Base-by-base conservation (phyloP, 2,797 vertebrate species). In the Micromesistius poutassou region DNA sequence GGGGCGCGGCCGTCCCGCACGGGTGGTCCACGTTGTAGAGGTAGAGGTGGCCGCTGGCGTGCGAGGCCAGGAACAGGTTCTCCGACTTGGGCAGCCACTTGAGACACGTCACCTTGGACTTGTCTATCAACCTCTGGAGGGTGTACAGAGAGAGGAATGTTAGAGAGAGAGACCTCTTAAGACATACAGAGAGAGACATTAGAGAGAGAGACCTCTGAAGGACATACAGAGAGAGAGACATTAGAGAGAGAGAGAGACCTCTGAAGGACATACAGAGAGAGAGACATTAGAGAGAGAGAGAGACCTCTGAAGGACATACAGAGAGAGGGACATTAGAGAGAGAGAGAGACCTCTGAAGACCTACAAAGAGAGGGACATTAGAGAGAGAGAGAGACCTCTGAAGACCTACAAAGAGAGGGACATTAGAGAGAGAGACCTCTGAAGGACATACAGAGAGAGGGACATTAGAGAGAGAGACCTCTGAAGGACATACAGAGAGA, bases 21-120 rank as follows among this genome's bases (percentile, higher is more conserved):
- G 96, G 94, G 68, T 97, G 96, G 30, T 95, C 91, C 71, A 95
- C 93, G 0, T 97, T 96, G 90, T 98, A 97, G 36, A 97, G 95
- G 94, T 98, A 98, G 30, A 98, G 94, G 90, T 97, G 95, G 42
- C 96, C 97, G 0, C 97, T 98, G 90, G 96, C 95, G 0, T 98
- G 97, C 0, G 97, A 96, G 0, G 95, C 96, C 88, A 98, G 90
- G 90, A 98, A 98, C 66, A 98, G 94, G 82, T 94, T 96, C 71
- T 96, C 96, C 0, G 96, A 96, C 86, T 95, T 94, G 0, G 96
- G 97, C 16, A 98, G 94, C 97, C 96, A 97, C 76, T 94, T 95
- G n/a, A 98, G 92, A 66, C 94, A 93, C 0, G 97, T 98, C 76
- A 98, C 96, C 92, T 97, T 97, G 13, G 96, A 96, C 77, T 96